Percentiles rank a stretch among this genome's conserved stretches.
phyloP scores from a whole-genome alignment of 2,797 vertebrate genomes.

The Danio choprae region DNA sequence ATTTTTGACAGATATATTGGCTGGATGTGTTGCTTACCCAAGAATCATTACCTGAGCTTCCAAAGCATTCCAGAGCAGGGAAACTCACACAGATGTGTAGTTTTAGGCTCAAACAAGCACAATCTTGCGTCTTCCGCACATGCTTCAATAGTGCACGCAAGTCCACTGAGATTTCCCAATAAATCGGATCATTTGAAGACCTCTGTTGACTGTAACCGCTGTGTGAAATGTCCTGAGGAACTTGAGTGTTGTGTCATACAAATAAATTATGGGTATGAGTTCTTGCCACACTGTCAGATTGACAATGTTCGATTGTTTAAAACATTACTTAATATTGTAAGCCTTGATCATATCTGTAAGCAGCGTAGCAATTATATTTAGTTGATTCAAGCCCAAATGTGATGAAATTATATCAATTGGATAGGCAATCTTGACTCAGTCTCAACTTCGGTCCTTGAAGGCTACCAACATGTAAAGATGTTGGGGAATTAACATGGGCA shows the following conservation, averaged over 20 bases:
- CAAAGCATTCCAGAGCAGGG: constrained; percentile 14
- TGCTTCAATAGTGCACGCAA: background rate
- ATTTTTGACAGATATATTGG: constrained; percentile 2
- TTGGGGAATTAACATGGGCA: constrained; percentile 44
- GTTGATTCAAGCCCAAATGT: constrained; percentile 1
- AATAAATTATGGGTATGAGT: background rate
- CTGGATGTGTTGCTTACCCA: background rate
- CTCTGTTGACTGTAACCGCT: background rate
- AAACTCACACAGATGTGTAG: background rate
- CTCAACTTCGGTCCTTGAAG: background rate
- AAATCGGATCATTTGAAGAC: constrained; percentile 2
- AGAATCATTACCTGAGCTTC: background rate
- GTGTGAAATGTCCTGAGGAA: background rate
- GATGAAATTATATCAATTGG: background rate
- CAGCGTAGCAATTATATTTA: background rate
- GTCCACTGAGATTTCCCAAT: constrained; percentile 20
- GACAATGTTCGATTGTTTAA: background rate
- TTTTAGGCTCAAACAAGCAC: constrained; percentile 18
- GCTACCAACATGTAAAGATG: constrained; percentile 26
- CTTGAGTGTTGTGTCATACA: background rate
- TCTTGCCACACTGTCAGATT: background rate
- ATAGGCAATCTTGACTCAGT: too few species aligned
- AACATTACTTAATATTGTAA: background rate
- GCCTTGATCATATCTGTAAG: background rate
- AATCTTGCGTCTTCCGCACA: background rate